A percentile compares a stretch with the other conserved stretches of the same genome.
Conservation (phyloP, 2,888 invertebrate genomes). For the Cryptocephalus primarius region DNA sequence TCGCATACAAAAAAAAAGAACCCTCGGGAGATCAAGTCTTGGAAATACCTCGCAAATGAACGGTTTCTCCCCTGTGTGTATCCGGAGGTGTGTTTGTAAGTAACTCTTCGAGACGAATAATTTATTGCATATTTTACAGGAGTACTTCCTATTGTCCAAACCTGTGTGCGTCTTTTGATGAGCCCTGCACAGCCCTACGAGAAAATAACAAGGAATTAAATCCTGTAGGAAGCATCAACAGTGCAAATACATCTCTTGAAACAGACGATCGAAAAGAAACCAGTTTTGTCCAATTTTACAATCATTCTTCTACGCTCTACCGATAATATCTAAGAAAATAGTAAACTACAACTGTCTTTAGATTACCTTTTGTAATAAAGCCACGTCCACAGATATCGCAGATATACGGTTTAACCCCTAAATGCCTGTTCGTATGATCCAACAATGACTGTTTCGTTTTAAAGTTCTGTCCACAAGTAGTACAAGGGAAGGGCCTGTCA, state of each 20-base stretch:
- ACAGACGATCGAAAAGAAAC: too few species aligned
- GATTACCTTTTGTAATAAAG: constrained; percentile 45
- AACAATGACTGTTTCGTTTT: constrained; percentile 49
- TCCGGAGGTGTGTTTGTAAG: constrained; percentile 45
- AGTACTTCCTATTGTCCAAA: constrained; percentile 46
- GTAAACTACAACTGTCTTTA: neutral
- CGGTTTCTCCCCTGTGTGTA: constrained; percentile 50
- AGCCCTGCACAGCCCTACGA: constrained; percentile 43
- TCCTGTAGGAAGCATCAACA: neutral
- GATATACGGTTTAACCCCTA: constrained; percentile 47
- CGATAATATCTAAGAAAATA: too few species aligned
- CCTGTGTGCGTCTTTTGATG: constrained; percentile 49
- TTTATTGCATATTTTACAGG: constrained; percentile 48
- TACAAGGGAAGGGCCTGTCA: constrained; percentile 46
- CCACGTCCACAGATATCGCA: constrained; percentile 48
- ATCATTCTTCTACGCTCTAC: too few species aligned
- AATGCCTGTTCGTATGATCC: constrained; percentile 49
- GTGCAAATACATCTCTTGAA: too few species aligned
- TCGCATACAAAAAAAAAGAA: neutral
- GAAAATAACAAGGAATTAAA: neutral
- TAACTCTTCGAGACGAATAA: constrained; percentile 52
- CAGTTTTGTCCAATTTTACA: too few species aligned
- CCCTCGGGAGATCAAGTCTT: too few species aligned
- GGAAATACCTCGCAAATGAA: constrained; percentile 44
- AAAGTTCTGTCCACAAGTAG: constrained; percentile 45